Conservation (phyloP, 2,113 vertebrate species). For the Hiodon tergisus region DNA sequence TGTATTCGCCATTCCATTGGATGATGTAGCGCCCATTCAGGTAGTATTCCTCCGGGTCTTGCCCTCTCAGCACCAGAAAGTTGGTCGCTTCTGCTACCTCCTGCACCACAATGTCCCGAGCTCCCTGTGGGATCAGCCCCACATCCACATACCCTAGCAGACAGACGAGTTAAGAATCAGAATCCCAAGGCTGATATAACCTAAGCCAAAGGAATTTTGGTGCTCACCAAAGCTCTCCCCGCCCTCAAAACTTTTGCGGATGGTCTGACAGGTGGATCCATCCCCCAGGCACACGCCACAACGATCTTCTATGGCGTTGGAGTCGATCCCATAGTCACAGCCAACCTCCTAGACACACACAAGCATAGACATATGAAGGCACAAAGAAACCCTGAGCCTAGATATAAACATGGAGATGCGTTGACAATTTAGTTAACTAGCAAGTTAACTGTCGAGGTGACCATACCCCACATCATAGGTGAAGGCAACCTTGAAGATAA, state of each 20-base stretch:
- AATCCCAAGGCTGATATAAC: too few species aligned
- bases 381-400: background rate
- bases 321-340: slow-evolving; percentile 92
- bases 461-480: background rate
- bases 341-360: slow-evolving; percentile 72
- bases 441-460: background rate
- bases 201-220: too few species aligned
- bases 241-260: slow-evolving; percentile 77
- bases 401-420: background rate
- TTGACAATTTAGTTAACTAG: background rate
- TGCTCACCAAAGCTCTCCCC: slow-evolving; percentile 82
- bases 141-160: slow-evolving; percentile 85
- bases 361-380: background rate
- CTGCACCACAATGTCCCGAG: slow-evolving; percentile 81
- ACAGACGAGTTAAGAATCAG: background rate
- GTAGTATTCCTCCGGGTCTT: slow-evolving; percentile 79
- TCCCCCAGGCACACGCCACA: slow-evolving; percentile 92
- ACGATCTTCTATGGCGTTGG: slow-evolving; percentile 84
- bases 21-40: slow-evolving; percentile 95
- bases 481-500: too few species aligned
- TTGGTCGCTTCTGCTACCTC: slow-evolving; percentile 87
- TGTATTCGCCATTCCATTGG: slow-evolving; percentile 96
- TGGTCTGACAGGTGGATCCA: slow-evolving; percentile 77
- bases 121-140: slow-evolving; percentile 87
- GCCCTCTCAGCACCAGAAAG: slow-evolving; percentile 82